Evolutionary conservation across 2,888 invertebrate species (phyloP).

Genomic region (Drosophila phalerata): DNA sequence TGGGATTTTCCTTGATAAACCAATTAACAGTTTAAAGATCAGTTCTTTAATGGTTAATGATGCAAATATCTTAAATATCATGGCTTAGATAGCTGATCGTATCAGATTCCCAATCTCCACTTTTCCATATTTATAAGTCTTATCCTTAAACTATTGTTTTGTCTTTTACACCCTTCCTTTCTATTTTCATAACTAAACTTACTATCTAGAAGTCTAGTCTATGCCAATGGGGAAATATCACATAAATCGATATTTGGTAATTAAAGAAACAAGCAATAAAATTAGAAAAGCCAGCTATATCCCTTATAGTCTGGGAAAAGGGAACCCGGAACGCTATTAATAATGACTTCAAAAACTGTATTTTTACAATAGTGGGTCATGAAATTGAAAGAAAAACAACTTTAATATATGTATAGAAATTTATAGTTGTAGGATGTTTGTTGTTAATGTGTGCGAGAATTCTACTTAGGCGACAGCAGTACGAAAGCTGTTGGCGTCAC

Average conservation of each 20-base stretch:
- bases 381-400: background rate
- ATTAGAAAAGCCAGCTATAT: background rate
- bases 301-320: background rate
- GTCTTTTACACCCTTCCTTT: too few species aligned
- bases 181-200: too few species aligned
- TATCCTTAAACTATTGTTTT: too few species aligned
- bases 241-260: background rate
- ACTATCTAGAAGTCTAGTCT: too few species aligned
- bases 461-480: background rate
- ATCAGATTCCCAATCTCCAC: too few species aligned
- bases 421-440: background rate
- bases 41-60: too few species aligned
- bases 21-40: background rate
- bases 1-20: background rate
- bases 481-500: slow-evolving; percentile 44
- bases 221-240: too few species aligned
- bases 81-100: too few species aligned
- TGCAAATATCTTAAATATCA: too few species aligned
- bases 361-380: background rate
- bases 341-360: background rate
- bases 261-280: background rate
- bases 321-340: background rate
- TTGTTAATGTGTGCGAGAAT: background rate
- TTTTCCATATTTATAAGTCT: too few species aligned
- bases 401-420: background rate